Evolutionary conservation across 2,113 vertebrate genomes (phyloP).

Genomic region (Gambusia holbrooki): DNA sequence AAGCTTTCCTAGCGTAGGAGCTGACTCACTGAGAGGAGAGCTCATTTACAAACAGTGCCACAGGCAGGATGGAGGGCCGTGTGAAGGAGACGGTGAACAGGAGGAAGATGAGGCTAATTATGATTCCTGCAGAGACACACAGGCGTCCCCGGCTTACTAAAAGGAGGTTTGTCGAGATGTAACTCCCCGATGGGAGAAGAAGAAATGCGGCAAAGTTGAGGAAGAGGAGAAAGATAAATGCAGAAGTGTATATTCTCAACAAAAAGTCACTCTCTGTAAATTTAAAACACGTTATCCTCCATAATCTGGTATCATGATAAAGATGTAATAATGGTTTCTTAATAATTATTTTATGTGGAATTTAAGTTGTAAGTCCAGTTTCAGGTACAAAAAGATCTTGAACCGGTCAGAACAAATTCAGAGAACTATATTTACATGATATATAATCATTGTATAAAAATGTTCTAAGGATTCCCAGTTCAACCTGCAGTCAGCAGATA

Average conservation of each 20-base stretch:
- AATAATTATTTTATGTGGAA: neutral
- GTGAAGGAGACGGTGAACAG: neutral
- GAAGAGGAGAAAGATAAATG: constrained; percentile 10
- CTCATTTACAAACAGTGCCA: constrained; percentile 53
- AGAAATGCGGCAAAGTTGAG: constrained; percentile 2
- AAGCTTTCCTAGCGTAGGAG: constrained; percentile 25
- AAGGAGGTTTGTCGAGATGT: constrained; percentile 30
- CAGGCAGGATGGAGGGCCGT: constrained; percentile 36
- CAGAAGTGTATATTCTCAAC: constrained; percentile 4
- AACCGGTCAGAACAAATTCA: neutral
- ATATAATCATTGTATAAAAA: neutral
- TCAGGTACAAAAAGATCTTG: neutral
- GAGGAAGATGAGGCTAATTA: constrained; percentile 59
- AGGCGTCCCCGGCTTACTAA: constrained; percentile 17
- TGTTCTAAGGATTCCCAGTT: too few species aligned
- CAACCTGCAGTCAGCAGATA: too few species aligned
- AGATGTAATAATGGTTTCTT: neutral
- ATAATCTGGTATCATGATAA: too few species aligned
- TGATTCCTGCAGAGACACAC: constrained; percentile 36
- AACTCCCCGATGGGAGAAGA: constrained; percentile 24
- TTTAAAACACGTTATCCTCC: neutral
- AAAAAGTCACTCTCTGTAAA: constrained; percentile 1
- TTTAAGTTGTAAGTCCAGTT: neutral
- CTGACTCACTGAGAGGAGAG: constrained; percentile 8
- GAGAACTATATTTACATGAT: neutral